Conservation (phyloP, 1,140 invertebrate genomes). For the Dryas iulia region DNA sequence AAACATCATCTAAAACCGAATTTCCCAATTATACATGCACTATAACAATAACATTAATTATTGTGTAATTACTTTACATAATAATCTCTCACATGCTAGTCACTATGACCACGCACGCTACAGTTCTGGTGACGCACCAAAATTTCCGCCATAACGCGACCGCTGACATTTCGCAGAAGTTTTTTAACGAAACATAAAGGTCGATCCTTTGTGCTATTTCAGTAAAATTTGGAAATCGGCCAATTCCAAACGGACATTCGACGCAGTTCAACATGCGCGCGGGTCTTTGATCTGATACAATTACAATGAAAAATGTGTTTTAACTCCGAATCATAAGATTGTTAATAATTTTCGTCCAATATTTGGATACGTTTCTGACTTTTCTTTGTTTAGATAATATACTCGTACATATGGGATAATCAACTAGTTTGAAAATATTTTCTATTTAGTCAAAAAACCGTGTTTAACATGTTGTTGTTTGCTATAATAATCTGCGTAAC, state of each 20-base stretch:
- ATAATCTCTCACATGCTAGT: conserved; percentile 3
- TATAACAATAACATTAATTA: background rate
- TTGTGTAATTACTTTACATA: background rate
- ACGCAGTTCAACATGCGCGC: conserved; percentile 55
- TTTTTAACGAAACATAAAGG: conserved; percentile 64
- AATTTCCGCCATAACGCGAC: conserved; percentile 56
- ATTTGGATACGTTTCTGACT: conserved; percentile 22
- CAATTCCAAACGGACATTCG: conserved; percentile 52
- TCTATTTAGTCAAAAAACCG: background rate
- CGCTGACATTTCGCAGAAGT: conserved; percentile 71
- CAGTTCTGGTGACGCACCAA: conserved; percentile 54
- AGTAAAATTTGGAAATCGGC: conserved; percentile 67
- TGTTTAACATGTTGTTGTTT: too few species aligned
- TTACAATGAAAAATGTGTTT: background rate
- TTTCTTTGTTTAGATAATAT: conserved; percentile 56
- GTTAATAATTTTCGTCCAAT: background rate
- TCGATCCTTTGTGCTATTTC: conserved; percentile 78
- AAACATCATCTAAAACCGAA: too few species aligned
- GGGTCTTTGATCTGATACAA: conserved; percentile 52
- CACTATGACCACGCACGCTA: conserved; percentile 7
- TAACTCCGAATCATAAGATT: background rate
- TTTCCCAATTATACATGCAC: background rate
- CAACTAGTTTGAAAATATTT: conserved; percentile 3
- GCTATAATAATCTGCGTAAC: too few species aligned
- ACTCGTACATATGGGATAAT: conserved; percentile 39